Percentiles rank a stretch among this genome's conserved stretches.
Conservation (phyloP, 2,888 invertebrate genomes). For the Fragum sueziense region DNA sequence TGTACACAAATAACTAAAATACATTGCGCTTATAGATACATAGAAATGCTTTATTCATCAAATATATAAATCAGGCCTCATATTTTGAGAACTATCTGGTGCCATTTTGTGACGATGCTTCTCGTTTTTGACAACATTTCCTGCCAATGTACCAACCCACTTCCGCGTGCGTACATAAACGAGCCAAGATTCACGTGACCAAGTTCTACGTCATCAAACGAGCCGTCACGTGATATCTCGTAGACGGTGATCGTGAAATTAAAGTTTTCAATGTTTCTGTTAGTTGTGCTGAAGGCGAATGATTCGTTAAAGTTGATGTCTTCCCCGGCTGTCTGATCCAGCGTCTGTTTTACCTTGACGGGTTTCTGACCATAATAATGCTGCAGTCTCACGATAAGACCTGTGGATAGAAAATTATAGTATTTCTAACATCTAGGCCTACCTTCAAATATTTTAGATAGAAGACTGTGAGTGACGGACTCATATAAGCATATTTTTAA, state of each 20-base stretch:
- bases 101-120: conserved; percentile 69
- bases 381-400: conserved; percentile 76
- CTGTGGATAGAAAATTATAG: no score
- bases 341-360: conserved; percentile 77
- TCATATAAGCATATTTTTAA: no score
- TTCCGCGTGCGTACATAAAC: conserved; percentile 80
- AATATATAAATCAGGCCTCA: neutral
- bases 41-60: no score
- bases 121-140: conserved; percentile 78
- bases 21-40: no score
- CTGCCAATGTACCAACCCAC: conserved; percentile 80
- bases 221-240: conserved; percentile 55
- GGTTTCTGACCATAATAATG: conserved; percentile 76
- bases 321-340: conserved; percentile 62
- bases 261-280: conserved; percentile 75
- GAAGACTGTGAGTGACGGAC: no score
- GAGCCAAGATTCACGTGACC: conserved; percentile 77
- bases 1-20: no score
- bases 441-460: no score
- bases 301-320: conserved; percentile 79
- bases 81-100: conserved; percentile 64
- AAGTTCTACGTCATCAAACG: conserved; percentile 68
- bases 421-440: no score
- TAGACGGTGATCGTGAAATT: conserved; percentile 73
- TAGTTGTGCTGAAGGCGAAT: conserved; percentile 76